Evolutionary conservation across 2,797 vertebrate species (phyloP).

Genomic region (Acrossocheilus fasciatus): DNA sequence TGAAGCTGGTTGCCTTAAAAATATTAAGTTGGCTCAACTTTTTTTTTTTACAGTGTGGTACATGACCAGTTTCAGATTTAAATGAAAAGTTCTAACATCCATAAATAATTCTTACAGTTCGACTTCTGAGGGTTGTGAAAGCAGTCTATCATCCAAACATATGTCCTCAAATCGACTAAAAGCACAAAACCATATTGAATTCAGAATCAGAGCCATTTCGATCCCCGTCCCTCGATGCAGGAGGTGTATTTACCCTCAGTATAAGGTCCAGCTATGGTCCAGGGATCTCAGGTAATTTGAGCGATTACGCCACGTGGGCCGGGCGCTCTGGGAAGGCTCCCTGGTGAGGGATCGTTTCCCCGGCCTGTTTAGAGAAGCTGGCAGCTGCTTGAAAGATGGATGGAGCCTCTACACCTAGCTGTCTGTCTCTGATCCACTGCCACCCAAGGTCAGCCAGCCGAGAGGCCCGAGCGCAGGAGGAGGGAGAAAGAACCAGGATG

Average conservation of each 20-base stretch:
- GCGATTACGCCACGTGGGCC: slow-evolving; percentile 71
- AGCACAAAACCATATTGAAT: background rate
- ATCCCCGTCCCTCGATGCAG: background rate
- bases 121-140: background rate
- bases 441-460: slow-evolving; percentile 79
- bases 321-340: slow-evolving; percentile 69
- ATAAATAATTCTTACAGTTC: background rate
- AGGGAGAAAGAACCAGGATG: slow-evolving; percentile 19
- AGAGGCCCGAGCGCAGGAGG: slow-evolving; percentile 51
- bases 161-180: background rate
- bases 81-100: background rate
- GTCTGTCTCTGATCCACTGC: slow-evolving; percentile 75
- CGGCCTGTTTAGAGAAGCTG: slow-evolving; percentile 76
- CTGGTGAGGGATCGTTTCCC: slow-evolving; percentile 75
- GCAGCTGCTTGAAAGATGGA: slow-evolving; percentile 75
- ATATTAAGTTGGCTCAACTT: no score
- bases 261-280: slow-evolving; percentile 68
- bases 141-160: background rate
- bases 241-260: slow-evolving; percentile 20
- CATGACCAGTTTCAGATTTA: background rate
- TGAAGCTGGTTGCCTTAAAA: no score
- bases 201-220: background rate
- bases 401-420: slow-evolving; percentile 67
- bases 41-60: background rate
- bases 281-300: slow-evolving; percentile 78